Evolutionary conservation across 1,140 invertebrate species (phyloP), one percentile per base, ranked within the genome.

Genomic region (Caenorhabditis latens): DNA sequence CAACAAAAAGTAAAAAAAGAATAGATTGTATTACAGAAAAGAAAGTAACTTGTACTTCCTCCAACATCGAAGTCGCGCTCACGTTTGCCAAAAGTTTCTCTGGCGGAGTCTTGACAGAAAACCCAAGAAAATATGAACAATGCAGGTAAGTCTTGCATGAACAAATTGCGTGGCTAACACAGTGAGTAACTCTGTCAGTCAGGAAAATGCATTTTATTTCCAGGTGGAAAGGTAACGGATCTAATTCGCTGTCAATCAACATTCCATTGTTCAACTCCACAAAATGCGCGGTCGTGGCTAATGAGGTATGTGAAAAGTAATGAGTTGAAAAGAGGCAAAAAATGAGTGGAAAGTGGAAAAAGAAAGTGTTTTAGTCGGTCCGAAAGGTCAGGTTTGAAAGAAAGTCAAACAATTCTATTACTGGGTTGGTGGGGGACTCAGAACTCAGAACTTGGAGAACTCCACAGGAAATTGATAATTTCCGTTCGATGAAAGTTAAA

Each of bases 51-150:
- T 88, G 87, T 48, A 75, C 83, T 14, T 43, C 83, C 2, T 71
- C 63, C 7, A 79, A 61, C 21, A 88, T 88, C 46, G 87, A 88
- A 42, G 75, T 88, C 21, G 87, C 83, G 6, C 61, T 88, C 1
- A 84, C 32, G 21, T 88, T 88, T 61, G 11, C 83, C 14, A 46
- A 24, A 4, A 11, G 32, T 21, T 88, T 88, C 48, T 84, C 75
- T 24, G 87, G 87, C 8, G 83, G 83, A 46, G 57, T 88, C 46
- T 85, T 88, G 46, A 88, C 87, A n/a, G 87, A 88, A 79, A 88
- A 88, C 61, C 63, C 57, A 21, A 87, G 32, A n/a, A 79, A 71
- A 24, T 87, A 88, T 79, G 75, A 85, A 21, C 42, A 57, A 82
- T 88, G 87, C 58, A 40, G 79, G 84, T 85, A 21, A 84, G 55